phyloP scores from a whole-genome alignment of 30 jellyfish, hydroid and myxozoan genomes.

The Turritopsis dohrnii region DNA sequence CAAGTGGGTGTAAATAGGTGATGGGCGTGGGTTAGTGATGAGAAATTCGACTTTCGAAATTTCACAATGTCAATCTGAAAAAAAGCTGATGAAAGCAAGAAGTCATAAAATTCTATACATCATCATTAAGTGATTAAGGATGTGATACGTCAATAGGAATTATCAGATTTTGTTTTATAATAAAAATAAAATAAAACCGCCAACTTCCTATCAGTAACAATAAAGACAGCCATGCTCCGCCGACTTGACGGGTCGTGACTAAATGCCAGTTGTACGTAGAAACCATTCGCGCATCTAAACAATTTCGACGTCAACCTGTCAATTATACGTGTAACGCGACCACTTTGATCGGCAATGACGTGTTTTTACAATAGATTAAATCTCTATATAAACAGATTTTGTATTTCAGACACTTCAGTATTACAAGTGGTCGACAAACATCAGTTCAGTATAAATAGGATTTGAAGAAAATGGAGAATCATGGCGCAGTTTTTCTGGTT shows the following conservation, averaged over 20 bases:
- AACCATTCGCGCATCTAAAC: not conserved
- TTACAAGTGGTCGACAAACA: not conserved
- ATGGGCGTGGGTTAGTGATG: not conserved
- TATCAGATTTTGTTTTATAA: not conserved
- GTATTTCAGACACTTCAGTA: not conserved
- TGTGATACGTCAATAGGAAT: not conserved
- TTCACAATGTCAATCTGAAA: not conserved
- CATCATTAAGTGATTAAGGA: not conserved
- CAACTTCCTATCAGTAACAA: not conserved
- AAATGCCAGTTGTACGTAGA: not conserved
- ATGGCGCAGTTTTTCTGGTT: not conserved
- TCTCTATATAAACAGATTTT: not conserved
- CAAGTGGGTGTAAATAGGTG: not conserved
- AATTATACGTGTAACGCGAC: not conserved
- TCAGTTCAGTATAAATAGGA: not conserved
- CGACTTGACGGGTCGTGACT: not conserved
- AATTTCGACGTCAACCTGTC: not conserved
- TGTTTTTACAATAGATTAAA: not conserved
- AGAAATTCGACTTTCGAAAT: not conserved
- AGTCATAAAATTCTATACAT: not conserved
- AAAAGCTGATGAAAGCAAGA: not conserved
- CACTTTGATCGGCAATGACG: not conserved
- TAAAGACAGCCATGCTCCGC: not conserved
- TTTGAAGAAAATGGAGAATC: not conserved
- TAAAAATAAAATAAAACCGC: not conserved